These are phyloP conservation scores for Danaus plexippus DNA, from an alignment of 1,140 invertebrate genomes.

Conservation along the genomic window DNA sequence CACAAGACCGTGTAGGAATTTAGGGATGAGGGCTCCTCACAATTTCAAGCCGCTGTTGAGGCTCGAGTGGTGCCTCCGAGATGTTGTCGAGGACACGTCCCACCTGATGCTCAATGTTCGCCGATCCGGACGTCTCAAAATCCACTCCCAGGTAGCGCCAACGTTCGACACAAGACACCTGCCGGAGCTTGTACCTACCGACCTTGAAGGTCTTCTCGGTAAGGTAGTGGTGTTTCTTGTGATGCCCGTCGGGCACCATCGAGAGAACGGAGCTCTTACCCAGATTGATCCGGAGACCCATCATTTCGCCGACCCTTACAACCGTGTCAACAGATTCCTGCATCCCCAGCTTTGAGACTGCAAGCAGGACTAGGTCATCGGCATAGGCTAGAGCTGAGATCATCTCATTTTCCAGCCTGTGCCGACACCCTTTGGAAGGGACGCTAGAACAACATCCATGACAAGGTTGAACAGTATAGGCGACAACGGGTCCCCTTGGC, in stretches of 20 bases:
- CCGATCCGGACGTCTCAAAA: slow-evolving; percentile 12
- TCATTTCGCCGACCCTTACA: slow-evolving; percentile 11
- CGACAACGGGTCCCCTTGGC: too few species aligned
- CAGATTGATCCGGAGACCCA: slow-evolving; percentile 39
- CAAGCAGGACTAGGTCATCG: slow-evolving; percentile 15
- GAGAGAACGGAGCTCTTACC: slow-evolving; percentile 40
- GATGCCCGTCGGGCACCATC: slow-evolving; percentile 24
- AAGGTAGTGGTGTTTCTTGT: slow-evolving; percentile 33
- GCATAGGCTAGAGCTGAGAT: slow-evolving; percentile 27
- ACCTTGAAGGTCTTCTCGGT: slow-evolving; percentile 19
- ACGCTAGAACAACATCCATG: slow-evolving; percentile 15
- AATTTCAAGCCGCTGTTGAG: slow-evolving; percentile 25
- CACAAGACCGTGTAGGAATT: slow-evolving; percentile 30
- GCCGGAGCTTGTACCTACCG: slow-evolving; percentile 13
- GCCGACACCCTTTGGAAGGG: slow-evolving; percentile 9
- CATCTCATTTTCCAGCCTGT: too few species aligned
- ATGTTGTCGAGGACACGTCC: slow-evolving; percentile 20
- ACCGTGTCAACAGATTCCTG: slow-evolving; percentile 41
- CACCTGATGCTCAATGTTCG: slow-evolving; percentile 26
- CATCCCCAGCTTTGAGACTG: slow-evolving; percentile 31
- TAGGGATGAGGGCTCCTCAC: slow-evolving; percentile 33
- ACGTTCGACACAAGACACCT: slow-evolving; percentile 21
- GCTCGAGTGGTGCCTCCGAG: slow-evolving; percentile 19
- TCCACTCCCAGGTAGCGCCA: slow-evolving; percentile 29
- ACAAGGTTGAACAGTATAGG: too few species aligned